Evolutionary conservation across 2,797 vertebrate genomes (phyloP).

Genomic region (Morelia viridis): DNA sequence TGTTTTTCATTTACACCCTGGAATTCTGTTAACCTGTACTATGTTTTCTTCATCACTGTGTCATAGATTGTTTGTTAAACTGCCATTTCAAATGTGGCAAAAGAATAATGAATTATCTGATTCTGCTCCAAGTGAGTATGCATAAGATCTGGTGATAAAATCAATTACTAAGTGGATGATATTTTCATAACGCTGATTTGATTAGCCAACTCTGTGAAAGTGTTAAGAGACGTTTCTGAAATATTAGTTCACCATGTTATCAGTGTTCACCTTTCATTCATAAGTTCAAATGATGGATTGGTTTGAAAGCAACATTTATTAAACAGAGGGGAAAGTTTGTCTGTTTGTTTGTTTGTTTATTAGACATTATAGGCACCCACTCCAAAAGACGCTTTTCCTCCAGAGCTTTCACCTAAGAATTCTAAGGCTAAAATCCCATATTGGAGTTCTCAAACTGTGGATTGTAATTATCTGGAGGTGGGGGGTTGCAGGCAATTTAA

Average conservation of each 20-base stretch:
- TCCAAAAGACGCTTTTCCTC: not conserved
- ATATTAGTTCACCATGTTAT: constrained; percentile 34
- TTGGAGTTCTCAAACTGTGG: not conserved
- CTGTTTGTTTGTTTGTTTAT: constrained; percentile 1
- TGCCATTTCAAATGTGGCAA: constrained; percentile 58
- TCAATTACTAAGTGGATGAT: constrained; percentile 46
- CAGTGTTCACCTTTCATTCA: constrained; percentile 18
- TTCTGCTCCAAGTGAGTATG: constrained; percentile 26
- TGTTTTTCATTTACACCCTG: not conserved
- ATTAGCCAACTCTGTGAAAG: constrained; percentile 50
- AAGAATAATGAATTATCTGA: constrained; percentile 49
- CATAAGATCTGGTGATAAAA: constrained; percentile 60
- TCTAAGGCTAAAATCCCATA: not conserved
- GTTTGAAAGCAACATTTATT: not conserved
- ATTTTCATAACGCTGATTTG: constrained; percentile 51
- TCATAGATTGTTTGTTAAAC: constrained; percentile 55
- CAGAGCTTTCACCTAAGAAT: not conserved
- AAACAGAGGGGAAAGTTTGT: constrained; percentile 10
- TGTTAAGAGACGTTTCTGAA: constrained; percentile 45
- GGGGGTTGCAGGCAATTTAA: not conserved
- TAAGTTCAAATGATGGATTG: not conserved
- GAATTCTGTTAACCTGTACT: constrained; percentile 58
- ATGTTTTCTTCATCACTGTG: constrained; percentile 52
- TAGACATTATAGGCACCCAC: not conserved
- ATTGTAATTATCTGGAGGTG: not conserved